phyloP scores from a whole-genome alignment of 2,888 invertebrate species.

The Itoplectis maculator region DNA sequence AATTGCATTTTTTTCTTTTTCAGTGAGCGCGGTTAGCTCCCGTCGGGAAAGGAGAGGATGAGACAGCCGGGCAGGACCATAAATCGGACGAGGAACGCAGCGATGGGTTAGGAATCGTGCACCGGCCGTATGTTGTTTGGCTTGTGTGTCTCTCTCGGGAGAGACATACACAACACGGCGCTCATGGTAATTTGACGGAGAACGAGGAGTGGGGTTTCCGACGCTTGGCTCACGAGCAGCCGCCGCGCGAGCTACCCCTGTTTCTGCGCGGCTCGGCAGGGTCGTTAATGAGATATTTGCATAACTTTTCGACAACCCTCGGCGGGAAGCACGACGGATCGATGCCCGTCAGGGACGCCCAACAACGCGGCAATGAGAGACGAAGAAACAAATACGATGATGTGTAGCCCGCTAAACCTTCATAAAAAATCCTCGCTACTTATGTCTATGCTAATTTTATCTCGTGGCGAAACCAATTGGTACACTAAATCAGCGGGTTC shows the following conservation, averaged over 20 bases:
- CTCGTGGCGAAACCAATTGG: slow-evolving; percentile 78
- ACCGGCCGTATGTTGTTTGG: slow-evolving; percentile 51
- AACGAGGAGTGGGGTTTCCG: slow-evolving; percentile 32
- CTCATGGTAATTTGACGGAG: slow-evolving; percentile 60
- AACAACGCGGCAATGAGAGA: slow-evolving; percentile 72
- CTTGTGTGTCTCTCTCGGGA: slow-evolving; percentile 31
- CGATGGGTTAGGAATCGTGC: slow-evolving; percentile 39
- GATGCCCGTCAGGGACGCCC: slow-evolving; percentile 70
- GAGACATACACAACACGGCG: no score
- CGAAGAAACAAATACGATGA: slow-evolving; percentile 20
- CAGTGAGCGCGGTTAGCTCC: neutral
- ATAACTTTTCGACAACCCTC: slow-evolving; percentile 74
- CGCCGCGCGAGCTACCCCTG: slow-evolving; percentile 45
- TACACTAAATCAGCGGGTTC: slow-evolving; percentile 74
- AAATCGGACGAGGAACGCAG: slow-evolving; percentile 55
- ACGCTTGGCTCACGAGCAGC: slow-evolving; percentile 37
- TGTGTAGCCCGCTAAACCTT: slow-evolving; percentile 65
- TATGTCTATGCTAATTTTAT: slow-evolving; percentile 82
- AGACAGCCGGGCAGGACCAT: slow-evolving; percentile 24
- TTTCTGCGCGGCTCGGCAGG: slow-evolving; percentile 54
- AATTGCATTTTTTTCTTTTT: neutral
- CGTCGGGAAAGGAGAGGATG: neutral
- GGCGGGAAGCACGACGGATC: slow-evolving; percentile 63
- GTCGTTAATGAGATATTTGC: slow-evolving; percentile 80
- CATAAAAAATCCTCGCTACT: slow-evolving; percentile 77